Conservation (phyloP, 2,888 invertebrate species). For the Matsumyia berberina region DNA sequence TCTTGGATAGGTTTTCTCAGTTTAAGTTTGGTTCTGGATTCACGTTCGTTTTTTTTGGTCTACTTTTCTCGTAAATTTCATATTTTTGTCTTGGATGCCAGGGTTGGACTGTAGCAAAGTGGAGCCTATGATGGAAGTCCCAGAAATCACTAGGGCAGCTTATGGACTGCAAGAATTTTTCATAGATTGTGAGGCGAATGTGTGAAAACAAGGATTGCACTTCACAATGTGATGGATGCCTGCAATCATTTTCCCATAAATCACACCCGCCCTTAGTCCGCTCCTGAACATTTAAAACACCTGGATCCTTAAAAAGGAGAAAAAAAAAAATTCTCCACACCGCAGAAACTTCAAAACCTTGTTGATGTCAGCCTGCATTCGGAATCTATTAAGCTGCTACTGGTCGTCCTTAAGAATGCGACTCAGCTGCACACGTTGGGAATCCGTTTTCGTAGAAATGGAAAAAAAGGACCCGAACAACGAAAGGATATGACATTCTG, state of each 20-base stretch:
- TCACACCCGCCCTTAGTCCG: background rate
- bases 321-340: constrained; percentile 35
- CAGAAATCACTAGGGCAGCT: no score
- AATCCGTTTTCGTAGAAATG: background rate
- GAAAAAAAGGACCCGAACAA: constrained; percentile 3
- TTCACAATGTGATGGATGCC: background rate
- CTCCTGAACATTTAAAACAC: constrained; percentile 12
- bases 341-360: constrained; percentile 36
- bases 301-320: constrained; percentile 50
- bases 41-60: background rate
- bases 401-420: constrained; percentile 24
- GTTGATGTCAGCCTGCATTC: constrained; percentile 38
- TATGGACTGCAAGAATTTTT: no score
- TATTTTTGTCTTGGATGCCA: background rate
- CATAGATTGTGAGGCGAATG: no score
- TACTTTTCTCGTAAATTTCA: constrained; percentile 26
- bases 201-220: no score
- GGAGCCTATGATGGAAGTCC: no score
- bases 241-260: background rate
- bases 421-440: background rate
- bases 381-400: constrained; percentile 22
- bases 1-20: constrained; percentile 46
- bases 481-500: constrained; percentile 58
- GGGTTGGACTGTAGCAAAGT: background rate
- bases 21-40: constrained; percentile 8